A percentile compares a stretch with the other conserved stretches of the same genome.
Evolutionary conservation across 2,888 invertebrate species (phyloP).

Genomic region (Aphidius colemani): DNA sequence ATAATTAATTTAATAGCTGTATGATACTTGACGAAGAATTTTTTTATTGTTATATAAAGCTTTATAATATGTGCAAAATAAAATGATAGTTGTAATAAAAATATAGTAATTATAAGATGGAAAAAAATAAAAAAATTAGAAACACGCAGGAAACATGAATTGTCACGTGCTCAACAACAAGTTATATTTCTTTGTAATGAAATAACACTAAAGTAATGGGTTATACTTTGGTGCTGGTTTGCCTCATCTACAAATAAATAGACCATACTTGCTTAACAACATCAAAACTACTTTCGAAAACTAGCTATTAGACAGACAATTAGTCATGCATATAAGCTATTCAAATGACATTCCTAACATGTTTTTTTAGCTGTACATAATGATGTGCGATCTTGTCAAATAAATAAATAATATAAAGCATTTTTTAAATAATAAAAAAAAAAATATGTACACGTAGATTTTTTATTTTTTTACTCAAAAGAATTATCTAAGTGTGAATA

Average conservation of each 20-base stretch:
- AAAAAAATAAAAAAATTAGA: neutral
- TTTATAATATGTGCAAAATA: no score
- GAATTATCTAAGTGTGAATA: neutral
- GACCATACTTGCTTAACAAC: constrained; percentile 29
- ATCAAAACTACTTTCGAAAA: constrained; percentile 44
- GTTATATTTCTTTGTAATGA: constrained; percentile 6
- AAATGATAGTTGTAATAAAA: no score
- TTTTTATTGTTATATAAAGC: no score
- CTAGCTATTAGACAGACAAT: constrained; percentile 45
- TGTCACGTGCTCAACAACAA: constrained; percentile 8
- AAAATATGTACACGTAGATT: neutral
- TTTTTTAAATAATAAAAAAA: neutral
- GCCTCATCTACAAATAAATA: neutral
- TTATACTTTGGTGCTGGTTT: no score
- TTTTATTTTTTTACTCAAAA: neutral
- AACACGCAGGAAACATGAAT: neutral
- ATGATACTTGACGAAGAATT: no score
- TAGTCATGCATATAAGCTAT: constrained; percentile 49
- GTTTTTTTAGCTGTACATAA: constrained; percentile 25
- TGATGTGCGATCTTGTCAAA: constrained; percentile 6
- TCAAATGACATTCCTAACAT: constrained; percentile 43
- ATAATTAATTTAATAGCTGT: no score
- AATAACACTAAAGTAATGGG: neutral
- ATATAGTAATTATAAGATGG: no score
- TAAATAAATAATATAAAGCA: neutral